A percentile compares a stretch with the other conserved stretches of the same genome.
phyloP scores from a whole-genome alignment of 2,888 invertebrate species.

The Agelastica alni region DNA sequence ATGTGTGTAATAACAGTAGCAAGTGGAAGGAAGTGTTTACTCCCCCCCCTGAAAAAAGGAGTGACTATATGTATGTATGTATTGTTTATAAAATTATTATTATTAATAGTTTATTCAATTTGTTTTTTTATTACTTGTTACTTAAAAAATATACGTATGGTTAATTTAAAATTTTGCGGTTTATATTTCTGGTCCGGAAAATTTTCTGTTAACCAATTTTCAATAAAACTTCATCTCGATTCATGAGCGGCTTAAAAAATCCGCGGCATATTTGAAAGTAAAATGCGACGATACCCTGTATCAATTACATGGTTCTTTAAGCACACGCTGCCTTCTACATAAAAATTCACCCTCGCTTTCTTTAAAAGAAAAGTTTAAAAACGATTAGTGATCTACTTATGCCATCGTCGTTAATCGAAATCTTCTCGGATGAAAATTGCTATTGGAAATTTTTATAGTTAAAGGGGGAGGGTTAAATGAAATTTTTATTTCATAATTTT shows the following conservation, averaged over 20 bases:
- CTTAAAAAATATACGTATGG: no score
- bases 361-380: constrained; percentile 53
- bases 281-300: constrained; percentile 49
- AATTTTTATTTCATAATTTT: neutral
- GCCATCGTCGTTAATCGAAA: constrained; percentile 52
- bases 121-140: no score
- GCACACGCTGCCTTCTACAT: constrained; percentile 46
- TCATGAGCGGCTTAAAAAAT: constrained; percentile 25
- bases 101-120: no score
- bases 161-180: no score
- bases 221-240: constrained; percentile 16
- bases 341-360: constrained; percentile 53
- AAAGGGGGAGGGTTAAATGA: constrained; percentile 9
- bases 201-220: constrained; percentile 3
- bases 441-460: constrained; percentile 43
- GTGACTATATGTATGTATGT: no score
- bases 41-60: no score
- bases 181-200: no score
- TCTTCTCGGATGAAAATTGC: constrained; percentile 49
- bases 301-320: constrained; percentile 52
- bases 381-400: constrained; percentile 54
- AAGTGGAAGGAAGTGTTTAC: no score
- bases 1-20: no score
- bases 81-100: no score
- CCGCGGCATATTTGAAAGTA: constrained; percentile 43